Conservation (phyloP, 1,140 invertebrate genomes). For the Apis laboriosa region DNA sequence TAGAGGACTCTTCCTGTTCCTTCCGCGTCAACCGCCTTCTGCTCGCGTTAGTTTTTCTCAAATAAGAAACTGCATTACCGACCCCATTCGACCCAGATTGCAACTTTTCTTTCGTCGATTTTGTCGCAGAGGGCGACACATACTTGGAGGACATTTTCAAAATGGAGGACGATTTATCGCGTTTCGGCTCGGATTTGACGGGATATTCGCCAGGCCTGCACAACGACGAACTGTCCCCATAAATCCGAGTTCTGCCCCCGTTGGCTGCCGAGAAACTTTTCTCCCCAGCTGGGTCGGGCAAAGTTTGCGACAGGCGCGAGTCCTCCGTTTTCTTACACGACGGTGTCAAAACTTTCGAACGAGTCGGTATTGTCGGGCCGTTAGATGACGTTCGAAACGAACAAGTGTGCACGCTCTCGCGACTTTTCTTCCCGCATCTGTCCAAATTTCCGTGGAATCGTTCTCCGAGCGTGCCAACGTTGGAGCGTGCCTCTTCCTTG, state of each 20-base stretch:
- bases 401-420: slow-evolving; percentile 72
- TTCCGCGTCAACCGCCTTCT: slow-evolving; percentile 62
- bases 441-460: slow-evolving; percentile 83
- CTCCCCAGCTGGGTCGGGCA: neutral
- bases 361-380: neutral
- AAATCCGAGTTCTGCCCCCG: neutral
- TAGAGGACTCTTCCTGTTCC: slow-evolving; percentile 70
- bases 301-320: slow-evolving; percentile 54
- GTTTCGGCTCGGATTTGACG: neutral
- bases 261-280: neutral
- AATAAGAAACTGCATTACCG: neutral
- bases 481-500: slow-evolving; percentile 74
- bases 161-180: neutral
- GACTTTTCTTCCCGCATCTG: slow-evolving; percentile 77
- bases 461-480: slow-evolving; percentile 82
- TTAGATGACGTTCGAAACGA: slow-evolving; percentile 24
- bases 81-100: neutral
- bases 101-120: slow-evolving; percentile 21
- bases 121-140: neutral
- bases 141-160: slow-evolving; percentile 10
- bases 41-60: slow-evolving; percentile 46
- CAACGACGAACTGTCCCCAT: neutral
- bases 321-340: slow-evolving; percentile 66
- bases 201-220: neutral
- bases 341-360: slow-evolving; percentile 23